Conservation (phyloP, 2,797 vertebrate species). For the Botia kubotai region DNA sequence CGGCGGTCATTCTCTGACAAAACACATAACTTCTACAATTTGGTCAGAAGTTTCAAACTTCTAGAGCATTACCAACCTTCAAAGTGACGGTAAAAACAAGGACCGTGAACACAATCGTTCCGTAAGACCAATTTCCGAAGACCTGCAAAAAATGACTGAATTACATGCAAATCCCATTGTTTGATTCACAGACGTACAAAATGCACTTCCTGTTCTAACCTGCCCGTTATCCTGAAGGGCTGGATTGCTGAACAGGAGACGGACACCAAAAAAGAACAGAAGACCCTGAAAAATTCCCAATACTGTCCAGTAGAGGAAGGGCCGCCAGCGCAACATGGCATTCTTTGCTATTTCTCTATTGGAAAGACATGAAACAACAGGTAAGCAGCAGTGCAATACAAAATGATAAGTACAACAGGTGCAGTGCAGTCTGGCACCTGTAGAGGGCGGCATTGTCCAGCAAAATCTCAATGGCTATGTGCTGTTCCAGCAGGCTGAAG, state of each 20-base stretch:
- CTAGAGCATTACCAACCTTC: conserved; percentile 79
- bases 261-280: conserved; percentile 94
- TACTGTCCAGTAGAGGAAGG: conserved; percentile 94
- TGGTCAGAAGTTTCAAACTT: background rate
- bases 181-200: conserved; percentile 18
- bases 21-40: background rate
- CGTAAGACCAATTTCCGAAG: conserved; percentile 96
- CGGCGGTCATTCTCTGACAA: background rate
- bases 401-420: background rate
- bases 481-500: conserved; percentile 96
- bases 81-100: conserved; percentile 98
- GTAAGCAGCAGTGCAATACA: background rate
- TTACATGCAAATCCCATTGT: background rate
- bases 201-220: conserved; percentile 74
- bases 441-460: conserved; percentile 89
- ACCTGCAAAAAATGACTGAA: conserved; percentile 78
- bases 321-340: conserved; percentile 90
- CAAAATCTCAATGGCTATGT: conserved; percentile 88
- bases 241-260: conserved; percentile 88
- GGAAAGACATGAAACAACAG: background rate
- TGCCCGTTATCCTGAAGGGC: conserved; percentile 92
- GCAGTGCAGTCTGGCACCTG: conserved; percentile 79
- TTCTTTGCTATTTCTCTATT: conserved; percentile 92
- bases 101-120: conserved; percentile 94
- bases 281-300: conserved; percentile 92